These are phyloP conservation scores for Valencia hispanica DNA, from an alignment of 2,797 vertebrate genomes.

Conservation along the genomic window DNA sequence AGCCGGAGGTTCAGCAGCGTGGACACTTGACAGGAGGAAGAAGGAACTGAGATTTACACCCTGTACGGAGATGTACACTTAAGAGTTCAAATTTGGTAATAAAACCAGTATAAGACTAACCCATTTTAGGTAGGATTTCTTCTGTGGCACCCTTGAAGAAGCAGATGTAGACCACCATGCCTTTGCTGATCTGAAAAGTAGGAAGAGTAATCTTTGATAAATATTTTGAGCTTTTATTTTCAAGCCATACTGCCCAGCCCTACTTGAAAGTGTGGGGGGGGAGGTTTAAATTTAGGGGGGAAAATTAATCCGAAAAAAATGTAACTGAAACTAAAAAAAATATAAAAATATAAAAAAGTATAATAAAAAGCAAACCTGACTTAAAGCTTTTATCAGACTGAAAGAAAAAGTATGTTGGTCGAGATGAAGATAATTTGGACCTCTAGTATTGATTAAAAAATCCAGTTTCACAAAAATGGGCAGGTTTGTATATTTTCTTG, in stretches of 20 bases:
- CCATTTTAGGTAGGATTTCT: constrained; percentile 90
- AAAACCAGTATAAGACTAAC: constrained; percentile 79
- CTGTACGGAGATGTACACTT: neutral
- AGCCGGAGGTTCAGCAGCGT: constrained; percentile 88
- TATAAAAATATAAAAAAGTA: no score
- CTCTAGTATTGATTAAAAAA: no score
- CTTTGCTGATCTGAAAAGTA: constrained; percentile 84
- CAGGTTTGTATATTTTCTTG: no score
- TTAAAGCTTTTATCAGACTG: no score
- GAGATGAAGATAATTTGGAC: no score
- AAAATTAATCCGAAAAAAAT: no score
- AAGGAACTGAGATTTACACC: neutral
- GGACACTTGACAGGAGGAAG: constrained; percentile 75
- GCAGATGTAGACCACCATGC: constrained; percentile 92
- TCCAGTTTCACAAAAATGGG: no score
- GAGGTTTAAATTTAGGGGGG: no score
- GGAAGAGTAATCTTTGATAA: neutral
- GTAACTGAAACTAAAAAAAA: no score
- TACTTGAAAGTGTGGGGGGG: neutral
- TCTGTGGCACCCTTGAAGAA: constrained; percentile 93
- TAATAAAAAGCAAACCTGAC: no score
- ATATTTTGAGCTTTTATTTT: neutral
- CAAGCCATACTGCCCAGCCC: neutral
- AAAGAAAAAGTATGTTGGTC: no score
- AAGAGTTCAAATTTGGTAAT: neutral